phyloP scores from a whole-genome alignment of 2,113 vertebrate species.

The Limnothrissa miodon region DNA sequence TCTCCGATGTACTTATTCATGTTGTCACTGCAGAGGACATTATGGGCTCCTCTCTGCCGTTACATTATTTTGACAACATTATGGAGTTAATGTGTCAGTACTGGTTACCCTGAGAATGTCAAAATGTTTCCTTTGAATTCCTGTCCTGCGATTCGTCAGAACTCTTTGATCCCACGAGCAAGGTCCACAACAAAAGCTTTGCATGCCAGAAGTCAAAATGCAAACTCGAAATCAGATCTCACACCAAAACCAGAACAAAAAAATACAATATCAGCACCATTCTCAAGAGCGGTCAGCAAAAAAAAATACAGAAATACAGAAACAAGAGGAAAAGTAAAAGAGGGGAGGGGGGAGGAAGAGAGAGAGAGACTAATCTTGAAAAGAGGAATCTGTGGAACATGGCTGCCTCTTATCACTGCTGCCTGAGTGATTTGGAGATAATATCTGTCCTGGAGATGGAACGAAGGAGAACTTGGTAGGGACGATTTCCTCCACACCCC shows the following conservation, averaged over 20 bases:
- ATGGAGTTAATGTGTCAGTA: neutral
- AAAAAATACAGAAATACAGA: slow-evolving; percentile 47
- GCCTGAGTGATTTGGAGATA: slow-evolving; percentile 59
- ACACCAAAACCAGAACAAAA: slow-evolving; percentile 57
- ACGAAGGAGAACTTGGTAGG: slow-evolving; percentile 28
- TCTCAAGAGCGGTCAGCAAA: slow-evolving; percentile 59
- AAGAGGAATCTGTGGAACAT: slow-evolving; percentile 53
- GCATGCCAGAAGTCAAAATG: neutral
- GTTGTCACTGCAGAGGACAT: neutral
- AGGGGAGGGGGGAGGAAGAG: slow-evolving; percentile 27
- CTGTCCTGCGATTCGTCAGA: neutral
- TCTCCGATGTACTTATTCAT: neutral
- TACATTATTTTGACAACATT: neutral
- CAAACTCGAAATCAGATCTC: slow-evolving; percentile 52
- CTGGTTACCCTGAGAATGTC: neutral
- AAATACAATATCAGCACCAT: slow-evolving; percentile 59
- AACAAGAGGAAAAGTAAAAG: slow-evolving; percentile 20
- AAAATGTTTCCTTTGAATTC: slow-evolving; percentile 22
- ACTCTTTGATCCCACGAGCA: neutral
- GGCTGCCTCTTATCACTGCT: slow-evolving; percentile 58
- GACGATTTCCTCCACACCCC: slow-evolving; percentile 26
- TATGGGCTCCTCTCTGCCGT: neutral
- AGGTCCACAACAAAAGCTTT: neutral
- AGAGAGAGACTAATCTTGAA: slow-evolving; percentile 58
- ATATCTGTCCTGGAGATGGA: slow-evolving; percentile 50